Base-by-base conservation (phyloP, 2,113 vertebrate species). In the Merops nubicus region DNA sequence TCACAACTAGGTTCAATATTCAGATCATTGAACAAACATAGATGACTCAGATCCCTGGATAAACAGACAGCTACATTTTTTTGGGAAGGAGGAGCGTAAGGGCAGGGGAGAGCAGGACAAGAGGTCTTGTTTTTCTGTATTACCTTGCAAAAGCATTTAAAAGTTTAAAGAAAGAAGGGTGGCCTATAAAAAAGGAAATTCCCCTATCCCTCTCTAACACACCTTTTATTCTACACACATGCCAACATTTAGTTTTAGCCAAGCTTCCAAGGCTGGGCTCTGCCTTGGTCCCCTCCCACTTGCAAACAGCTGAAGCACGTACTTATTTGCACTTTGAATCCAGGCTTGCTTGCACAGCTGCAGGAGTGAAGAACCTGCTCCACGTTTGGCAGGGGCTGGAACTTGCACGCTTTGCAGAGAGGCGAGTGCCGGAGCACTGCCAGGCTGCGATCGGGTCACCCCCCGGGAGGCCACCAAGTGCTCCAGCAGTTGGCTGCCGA, bases 271-370 rank as follows among this genome's bases (percentile, higher is more conserved):
- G 47, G 31, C 15, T 42, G 28, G 45, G 47, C 77, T 64, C 63
- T 78, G 54, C 38, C 47, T 70, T 36, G 47, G 51, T 47, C 54
- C 16, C 31, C 60, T 91, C 73, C 64, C 86, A 67, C 64, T 43
- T 68, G 51, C 68, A 86, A 91, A 91, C 51, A 75, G 83, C 68
- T 81, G 76, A 93, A 91, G 60, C 69, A 84, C 3, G 23, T 54
- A 76, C 38, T 16, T 92, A 70, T 91, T 93, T 93, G 72, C 59
- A 75, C 68, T 95, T 14, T 43, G 38, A 95, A 89, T 92, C 64
- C 1, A 9, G 17, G 40, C 78, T 92, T 95, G 93, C 94, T 95
- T 95, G 94, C 91, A 93, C 94, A 97, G 95, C 86, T 95, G 93
- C 86, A 91, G 23, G 29, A 77, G 43, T 2, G 29, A 77, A 79